A percentile compares a stretch with the other conserved stretches of the same genome.
These are phyloP conservation scores for Passer montanus DNA, from an alignment of 2,113 vertebrate genomes.

Conservation along the genomic window DNA sequence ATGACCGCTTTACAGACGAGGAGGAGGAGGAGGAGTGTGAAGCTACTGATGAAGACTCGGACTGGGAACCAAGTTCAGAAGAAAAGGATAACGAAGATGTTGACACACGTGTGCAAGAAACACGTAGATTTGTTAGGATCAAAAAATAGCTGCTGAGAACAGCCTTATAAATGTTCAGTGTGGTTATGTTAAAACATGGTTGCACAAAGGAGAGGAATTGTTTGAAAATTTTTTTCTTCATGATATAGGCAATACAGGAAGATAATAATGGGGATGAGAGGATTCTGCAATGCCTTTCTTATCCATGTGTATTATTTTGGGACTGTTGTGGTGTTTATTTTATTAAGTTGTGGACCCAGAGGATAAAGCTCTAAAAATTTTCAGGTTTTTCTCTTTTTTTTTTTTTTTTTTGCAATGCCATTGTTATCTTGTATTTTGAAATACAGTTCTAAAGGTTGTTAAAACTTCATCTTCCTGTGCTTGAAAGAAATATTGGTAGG, in stretches of 20 bases:
- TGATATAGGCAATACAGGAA: not conserved
- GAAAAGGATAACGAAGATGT: conserved; percentile 71
- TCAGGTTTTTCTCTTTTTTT: no score
- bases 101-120: conserved; percentile 69
- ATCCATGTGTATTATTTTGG: not conserved
- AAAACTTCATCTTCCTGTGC: not conserved
- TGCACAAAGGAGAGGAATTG: not conserved
- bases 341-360: not conserved
- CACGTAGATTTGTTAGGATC: conserved; percentile 64
- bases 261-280: not conserved
- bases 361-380: not conserved
- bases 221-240: not conserved
- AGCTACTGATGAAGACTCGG: conserved; percentile 78
- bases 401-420: not conserved
- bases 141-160: conserved; percentile 54
- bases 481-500: not conserved
- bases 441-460: not conserved
- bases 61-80: conserved; percentile 78
- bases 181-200: not conserved
- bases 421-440: not conserved
- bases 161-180: fast-evolving
- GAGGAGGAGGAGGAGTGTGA: conserved; percentile 65
- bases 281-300: not conserved
- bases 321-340: not conserved
- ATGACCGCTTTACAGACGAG: conserved; percentile 69